These are phyloP conservation scores for Oncorhynchus gorbuscha DNA, from an alignment of 2,113 vertebrate species.

Conservation along the genomic window DNA sequence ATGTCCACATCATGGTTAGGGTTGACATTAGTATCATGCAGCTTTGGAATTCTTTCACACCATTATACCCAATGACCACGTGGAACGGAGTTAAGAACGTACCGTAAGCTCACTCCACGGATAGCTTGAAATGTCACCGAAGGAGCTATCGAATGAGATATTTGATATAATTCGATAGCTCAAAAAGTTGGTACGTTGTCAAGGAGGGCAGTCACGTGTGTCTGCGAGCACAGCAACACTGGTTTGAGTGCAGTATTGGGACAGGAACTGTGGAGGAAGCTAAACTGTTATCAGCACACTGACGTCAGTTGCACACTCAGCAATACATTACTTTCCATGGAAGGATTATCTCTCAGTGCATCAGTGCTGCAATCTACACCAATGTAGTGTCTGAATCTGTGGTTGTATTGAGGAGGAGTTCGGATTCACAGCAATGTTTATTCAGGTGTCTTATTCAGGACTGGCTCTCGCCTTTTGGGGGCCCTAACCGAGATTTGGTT, in stretches of 20 bases:
- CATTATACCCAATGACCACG: neutral
- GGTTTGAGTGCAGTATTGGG: too few relatives aligned
- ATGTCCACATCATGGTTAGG: neutral
- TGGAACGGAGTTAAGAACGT: neutral
- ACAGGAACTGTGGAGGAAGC: too few relatives aligned
- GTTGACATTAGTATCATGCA: neutral
- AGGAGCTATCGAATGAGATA: too few relatives aligned
- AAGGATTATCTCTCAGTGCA: neutral
- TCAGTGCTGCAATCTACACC: neutral
- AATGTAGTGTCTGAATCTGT: neutral
- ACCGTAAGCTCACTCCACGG: neutral
- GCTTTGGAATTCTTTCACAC: conserved; percentile 5
- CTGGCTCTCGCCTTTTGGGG: too few relatives aligned
- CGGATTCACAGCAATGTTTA: too few relatives aligned
- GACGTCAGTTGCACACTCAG: neutral
- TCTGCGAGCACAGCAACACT: too few relatives aligned
- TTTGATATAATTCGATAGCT: neutral
- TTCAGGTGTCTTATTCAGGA: too few relatives aligned
- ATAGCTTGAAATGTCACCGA: neutral
- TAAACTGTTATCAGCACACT: too few relatives aligned
- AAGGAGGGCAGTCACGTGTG: too few relatives aligned
- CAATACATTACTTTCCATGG: neutral
- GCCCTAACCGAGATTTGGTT: too few relatives aligned
- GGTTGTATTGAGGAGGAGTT: too few relatives aligned
- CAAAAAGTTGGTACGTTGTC: too few relatives aligned